Conservation (phyloP, 2,888 invertebrate species). For the Anticlea derivata region DNA sequence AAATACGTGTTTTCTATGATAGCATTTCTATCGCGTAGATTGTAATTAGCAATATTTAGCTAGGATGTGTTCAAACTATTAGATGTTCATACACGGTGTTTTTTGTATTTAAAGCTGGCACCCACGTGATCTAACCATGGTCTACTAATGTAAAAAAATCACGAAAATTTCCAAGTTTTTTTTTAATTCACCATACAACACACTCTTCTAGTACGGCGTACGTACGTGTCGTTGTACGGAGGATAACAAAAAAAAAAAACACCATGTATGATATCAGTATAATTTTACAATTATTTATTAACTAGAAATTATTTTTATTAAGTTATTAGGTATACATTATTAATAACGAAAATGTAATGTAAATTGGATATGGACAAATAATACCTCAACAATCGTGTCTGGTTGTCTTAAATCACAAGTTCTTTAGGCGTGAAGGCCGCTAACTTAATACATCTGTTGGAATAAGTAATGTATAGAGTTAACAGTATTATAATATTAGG, state of each 20-base stretch:
- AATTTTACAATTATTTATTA: constrained; percentile 75
- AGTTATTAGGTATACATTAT: constrained; percentile 62
- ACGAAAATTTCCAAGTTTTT: no score
- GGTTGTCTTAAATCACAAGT: constrained; percentile 58
- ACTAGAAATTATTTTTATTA: constrained; percentile 71
- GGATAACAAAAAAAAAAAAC: no score
- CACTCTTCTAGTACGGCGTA: no score
- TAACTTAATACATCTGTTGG: constrained; percentile 20
- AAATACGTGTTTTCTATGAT: constrained; percentile 66
- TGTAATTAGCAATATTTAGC: constrained; percentile 76
- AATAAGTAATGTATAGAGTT: constrained; percentile 24
- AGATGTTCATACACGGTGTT: constrained; percentile 68
- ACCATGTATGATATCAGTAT: constrained; percentile 62
- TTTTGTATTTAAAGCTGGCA: no score
- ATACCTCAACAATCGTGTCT: constrained; percentile 59
- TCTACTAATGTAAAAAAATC: no score
- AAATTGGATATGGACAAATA: constrained; percentile 54
- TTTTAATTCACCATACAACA: no score
- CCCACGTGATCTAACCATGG: no score
- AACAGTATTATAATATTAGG: constrained; percentile 39
- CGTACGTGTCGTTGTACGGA: no score
- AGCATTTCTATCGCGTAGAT: constrained; percentile 70
- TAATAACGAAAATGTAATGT: constrained; percentile 41
- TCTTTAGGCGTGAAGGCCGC: constrained; percentile 31
- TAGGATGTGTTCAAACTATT: constrained; percentile 80